Percentiles rank a stretch among this genome's conserved stretches.
Evolutionary conservation across 2,113 vertebrate genomes (phyloP).

Genomic region (Ailurus styani): DNA sequence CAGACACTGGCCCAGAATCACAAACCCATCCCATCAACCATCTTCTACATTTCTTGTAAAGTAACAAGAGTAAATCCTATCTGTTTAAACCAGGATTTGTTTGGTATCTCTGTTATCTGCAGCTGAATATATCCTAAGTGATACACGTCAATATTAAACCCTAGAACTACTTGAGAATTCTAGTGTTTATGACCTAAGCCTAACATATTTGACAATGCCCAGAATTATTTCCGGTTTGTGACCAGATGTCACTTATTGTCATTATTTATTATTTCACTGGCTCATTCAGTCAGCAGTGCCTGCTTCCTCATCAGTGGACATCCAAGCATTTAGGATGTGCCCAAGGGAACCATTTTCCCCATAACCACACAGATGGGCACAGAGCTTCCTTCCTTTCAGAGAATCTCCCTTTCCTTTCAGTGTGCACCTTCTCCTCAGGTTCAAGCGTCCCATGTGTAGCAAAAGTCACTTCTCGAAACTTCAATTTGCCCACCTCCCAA

Average conservation of each 20-base stretch:
- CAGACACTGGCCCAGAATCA: background rate
- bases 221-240: background rate
- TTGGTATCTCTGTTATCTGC: background rate
- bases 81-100: background rate
- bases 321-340: background rate
- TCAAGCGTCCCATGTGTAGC: background rate
- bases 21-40: background rate
- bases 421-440: background rate
- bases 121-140: background rate
- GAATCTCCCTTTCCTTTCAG: background rate
- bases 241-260: background rate
- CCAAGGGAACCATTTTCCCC: background rate
- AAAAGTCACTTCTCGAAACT: background rate
- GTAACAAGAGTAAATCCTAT: background rate
- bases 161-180: background rate
- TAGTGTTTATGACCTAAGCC: background rate
- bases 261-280: background rate
- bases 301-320: background rate
- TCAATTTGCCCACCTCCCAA: background rate
- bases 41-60: background rate
- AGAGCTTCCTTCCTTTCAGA: background rate
- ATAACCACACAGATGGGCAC: background rate
- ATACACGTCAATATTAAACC: background rate
- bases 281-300: background rate
- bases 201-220: background rate